These are phyloP conservation scores for Cyrtonyx montezumae DNA, from an alignment of 2,113 vertebrate genomes.

Conservation along the genomic window DNA sequence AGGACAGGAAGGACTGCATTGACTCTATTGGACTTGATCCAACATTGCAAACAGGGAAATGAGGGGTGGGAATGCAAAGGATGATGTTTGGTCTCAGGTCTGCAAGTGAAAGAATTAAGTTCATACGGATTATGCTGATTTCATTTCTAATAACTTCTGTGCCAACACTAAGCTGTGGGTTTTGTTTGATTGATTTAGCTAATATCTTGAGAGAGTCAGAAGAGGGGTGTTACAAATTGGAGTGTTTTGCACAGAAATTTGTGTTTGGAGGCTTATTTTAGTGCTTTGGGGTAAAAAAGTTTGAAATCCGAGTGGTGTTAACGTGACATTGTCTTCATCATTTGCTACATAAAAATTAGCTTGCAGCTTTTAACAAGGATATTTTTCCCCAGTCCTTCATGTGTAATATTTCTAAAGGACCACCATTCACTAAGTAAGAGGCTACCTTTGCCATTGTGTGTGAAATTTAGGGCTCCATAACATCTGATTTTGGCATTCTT, in stretches of 20 bases:
- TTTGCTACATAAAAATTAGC: neutral
- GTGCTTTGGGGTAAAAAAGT: neutral
- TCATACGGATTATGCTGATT: neutral
- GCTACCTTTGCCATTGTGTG: neutral
- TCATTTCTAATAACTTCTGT: neutral
- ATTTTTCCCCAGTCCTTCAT: neutral
- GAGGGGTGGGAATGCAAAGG: neutral
- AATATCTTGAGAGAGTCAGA: neutral
- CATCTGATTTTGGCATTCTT: neutral
- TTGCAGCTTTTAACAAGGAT: neutral
- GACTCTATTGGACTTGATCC: neutral
- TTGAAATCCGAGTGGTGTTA: neutral
- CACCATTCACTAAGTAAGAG: neutral
- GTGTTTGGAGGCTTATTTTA: neutral
- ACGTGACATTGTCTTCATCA: neutral
- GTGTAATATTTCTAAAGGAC: neutral
- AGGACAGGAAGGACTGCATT: neutral
- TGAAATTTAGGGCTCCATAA: neutral
- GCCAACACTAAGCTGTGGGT: neutral
- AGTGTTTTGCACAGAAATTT: neutral
- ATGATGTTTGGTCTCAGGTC: neutral
- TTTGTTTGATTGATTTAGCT: slow-evolving; percentile 2
- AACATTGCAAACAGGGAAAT: neutral
- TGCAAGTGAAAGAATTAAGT: neutral
- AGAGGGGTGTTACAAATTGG: neutral